Conservation (phyloP, 2,113 vertebrate genomes). For the Rhabdornis inornatus region DNA sequence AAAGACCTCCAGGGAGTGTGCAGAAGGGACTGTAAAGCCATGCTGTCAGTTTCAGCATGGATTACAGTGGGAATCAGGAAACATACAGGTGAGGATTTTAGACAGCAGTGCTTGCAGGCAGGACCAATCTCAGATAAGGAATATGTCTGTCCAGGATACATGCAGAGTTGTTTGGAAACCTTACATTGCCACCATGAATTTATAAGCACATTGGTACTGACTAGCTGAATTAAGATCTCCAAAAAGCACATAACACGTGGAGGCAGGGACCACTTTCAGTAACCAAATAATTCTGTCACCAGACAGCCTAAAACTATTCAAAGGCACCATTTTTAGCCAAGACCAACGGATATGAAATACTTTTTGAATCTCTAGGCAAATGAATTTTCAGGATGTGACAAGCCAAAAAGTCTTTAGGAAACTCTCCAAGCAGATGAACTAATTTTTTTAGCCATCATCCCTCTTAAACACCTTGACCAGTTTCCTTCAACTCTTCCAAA, state of each 20-base stretch:
- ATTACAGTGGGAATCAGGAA: background rate
- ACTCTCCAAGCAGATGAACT: constrained; percentile 51
- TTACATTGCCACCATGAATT: background rate
- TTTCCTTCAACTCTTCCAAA: constrained; percentile 53
- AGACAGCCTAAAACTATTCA: constrained; percentile 40
- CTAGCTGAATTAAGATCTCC: background rate
- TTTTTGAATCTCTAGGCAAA: constrained; percentile 28
- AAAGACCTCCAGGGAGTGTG: background rate
- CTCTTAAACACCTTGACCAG: constrained; percentile 59
- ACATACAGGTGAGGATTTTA: background rate
- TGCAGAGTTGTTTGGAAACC: background rate
- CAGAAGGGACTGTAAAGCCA: background rate
- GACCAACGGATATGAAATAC: constrained; percentile 27
- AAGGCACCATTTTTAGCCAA: constrained; percentile 50
- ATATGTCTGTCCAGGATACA: background rate
- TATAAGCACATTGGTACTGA: background rate
- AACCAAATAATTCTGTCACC: constrained; percentile 59
- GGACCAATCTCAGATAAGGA: background rate
- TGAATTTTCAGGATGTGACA: constrained; percentile 38
- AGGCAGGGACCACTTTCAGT: constrained; percentile 13
- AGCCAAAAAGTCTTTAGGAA: constrained; percentile 30
- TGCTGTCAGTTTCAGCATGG: background rate
- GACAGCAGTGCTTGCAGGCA: background rate
- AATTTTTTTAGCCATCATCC: constrained; percentile 21
- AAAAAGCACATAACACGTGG: background rate